Evolutionary conservation across 2,113 vertebrate genomes (phyloP), one percentile per base, ranked within the genome.

Genomic region (Camelus dromedarius): DNA sequence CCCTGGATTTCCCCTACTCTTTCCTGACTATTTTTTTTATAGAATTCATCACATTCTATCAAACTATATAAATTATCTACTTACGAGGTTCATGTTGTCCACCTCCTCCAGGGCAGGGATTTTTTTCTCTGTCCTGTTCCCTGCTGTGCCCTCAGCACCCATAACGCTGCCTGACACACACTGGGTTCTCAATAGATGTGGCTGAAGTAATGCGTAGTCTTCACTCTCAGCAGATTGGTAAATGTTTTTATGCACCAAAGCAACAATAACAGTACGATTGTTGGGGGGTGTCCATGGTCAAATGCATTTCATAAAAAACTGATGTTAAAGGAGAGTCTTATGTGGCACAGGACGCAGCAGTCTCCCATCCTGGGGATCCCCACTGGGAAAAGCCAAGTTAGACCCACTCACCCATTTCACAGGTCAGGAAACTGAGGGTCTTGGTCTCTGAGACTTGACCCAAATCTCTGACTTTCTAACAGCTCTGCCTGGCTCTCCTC

Each of bases 201-300:
- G 0, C 4, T 20, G 32, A 54, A 28, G 16, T 19, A 19, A 10
- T 0, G 0, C 1, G 1, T 8, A 0, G 0, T 52, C 26, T 48
- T 28, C 24, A 16, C 32, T 13, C 30, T 50, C 12, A 6, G 58
- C 56, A 46, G 22, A 2, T 1, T 80, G 56, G 58, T 22, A 11
- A 24, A 20, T 26, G 12, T 62, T 11, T 66, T 26, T 35, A 30
- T 0, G 32, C 52, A 69, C 15, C 12, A 28, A 82, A 38, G 30
- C 15, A 1, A 6, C 24, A 26, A 2, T 19, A 6, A 9, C 3
- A 8, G 24, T 8, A 9, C 26, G 6, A 50, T 1, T 6, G 5
- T 54, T 52, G 10, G 24, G 56, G 10, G 18, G 26, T 42, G 10
- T 13, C 58, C 66, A 8, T 4, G 26, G 32, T 26, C 58, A 35